Base-by-base conservation (phyloP, 2,888 invertebrate genomes). In the Standfussiana lucernea region DNA sequence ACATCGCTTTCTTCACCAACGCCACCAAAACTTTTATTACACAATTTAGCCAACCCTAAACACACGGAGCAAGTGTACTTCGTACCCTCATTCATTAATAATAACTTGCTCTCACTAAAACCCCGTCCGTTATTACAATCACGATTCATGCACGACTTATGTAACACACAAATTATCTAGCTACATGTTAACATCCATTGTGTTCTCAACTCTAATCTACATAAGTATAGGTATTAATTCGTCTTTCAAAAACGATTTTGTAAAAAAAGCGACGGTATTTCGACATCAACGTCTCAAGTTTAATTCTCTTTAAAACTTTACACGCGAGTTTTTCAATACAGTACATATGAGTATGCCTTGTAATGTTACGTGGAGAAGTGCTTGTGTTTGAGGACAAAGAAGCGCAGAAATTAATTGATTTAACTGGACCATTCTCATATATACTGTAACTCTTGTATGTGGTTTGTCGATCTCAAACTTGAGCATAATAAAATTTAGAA, bases 211-310 rank as follows among this genome's bases (percentile, higher is more conserved):
- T 92, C 93, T 95, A 95, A 96, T 96, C 95, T 96, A 95, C 95
- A 95, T 96, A 96, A 96, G 96, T 96, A 96, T 95, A 95, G 95
- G 95, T 95, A 96, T 96, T 96, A 96, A 96, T 95, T 93, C 95
- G 92, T 93, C 94, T 95, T 96, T 94, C 96, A 95, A 96, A 95
- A 95, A 93, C 92, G 93, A 93, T 94, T 96, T 93, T 94, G 93
- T 95, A 94, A 94, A 95, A 95, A 95, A 93, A 84, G 71, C 76
- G 90, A 93, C 91, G 91, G 82, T 83, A 88, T 96, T 95, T 94
- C 95, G 92, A 93, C 95, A 95, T 91, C 86, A 79, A 75, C 86
- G 88, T 86, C 78, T 83, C 72, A 72, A 81, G 87, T 90, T 89
- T 87, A 89, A 89, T 89, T 89, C 88, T 92, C 92, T 92, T 91